phyloP scores from a whole-genome alignment of 35 echinoderm and acorn worm species.

The Patiria miniata region DNA sequence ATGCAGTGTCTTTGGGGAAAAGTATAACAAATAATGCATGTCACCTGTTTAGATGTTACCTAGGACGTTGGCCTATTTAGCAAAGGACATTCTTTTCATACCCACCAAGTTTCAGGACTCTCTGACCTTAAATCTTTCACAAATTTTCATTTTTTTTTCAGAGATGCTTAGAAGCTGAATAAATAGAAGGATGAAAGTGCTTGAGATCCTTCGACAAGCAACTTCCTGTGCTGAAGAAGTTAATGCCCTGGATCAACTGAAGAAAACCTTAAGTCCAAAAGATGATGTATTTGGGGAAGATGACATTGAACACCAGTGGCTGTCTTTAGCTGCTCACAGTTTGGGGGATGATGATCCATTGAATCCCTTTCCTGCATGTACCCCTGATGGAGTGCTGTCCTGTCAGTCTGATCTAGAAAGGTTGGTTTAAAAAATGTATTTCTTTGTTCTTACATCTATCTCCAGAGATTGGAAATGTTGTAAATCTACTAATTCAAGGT shows the following conservation, averaged over 20 bases:
- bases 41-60: too few relatives aligned
- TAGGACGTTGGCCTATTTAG: too few relatives aligned
- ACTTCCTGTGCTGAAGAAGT: not conserved
- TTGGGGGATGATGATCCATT: conserved; percentile 59
- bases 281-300: not conserved
- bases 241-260: conserved; percentile 7
- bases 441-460: not conserved
- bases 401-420: conserved; percentile 68
- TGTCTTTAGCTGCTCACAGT: conserved; percentile 56
- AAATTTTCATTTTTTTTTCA: too few relatives aligned
- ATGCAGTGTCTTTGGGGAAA: too few relatives aligned
- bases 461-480: not conserved
- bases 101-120: too few relatives aligned
- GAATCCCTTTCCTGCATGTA: conserved; percentile 73
- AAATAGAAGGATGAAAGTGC: not conserved
- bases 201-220: not conserved
- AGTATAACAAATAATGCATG: too few relatives aligned
- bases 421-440: not conserved
- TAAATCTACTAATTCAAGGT: not conserved
- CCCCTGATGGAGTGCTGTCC: conserved; percentile 52
- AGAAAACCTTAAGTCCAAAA: not conserved
- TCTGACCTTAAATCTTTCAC: too few relatives aligned
- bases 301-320: conserved; percentile 85
- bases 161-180: too few relatives aligned
- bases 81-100: too few relatives aligned